A percentile compares a stretch with the other conserved stretches of the same genome.
Evolutionary conservation across 1,140 invertebrate species (phyloP).

Genomic region (Pomacea maculata): DNA sequence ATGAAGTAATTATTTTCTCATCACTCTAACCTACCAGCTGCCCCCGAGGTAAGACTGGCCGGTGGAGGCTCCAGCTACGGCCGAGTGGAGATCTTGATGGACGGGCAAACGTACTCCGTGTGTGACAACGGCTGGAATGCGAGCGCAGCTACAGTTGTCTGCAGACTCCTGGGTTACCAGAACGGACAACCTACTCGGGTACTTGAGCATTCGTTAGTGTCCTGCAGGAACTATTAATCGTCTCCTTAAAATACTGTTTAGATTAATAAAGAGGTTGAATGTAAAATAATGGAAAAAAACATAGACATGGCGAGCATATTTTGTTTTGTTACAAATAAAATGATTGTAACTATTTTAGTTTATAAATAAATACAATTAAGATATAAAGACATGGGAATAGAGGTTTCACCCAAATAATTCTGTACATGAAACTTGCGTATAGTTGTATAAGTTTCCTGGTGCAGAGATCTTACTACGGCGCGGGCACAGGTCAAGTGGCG

Average conservation of each 20-base stretch:
- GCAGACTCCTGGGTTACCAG: conserved; percentile 31
- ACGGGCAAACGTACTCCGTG: conserved; percentile 45
- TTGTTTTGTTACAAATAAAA: background rate
- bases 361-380: background rate
- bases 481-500: conserved; percentile 44
- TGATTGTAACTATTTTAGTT: background rate
- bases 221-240: no score
- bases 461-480: conserved; percentile 42
- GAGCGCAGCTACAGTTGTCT: conserved; percentile 39
- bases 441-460: background rate
- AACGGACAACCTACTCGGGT: conserved; percentile 23
- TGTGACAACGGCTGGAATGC: conserved; percentile 49
- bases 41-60: conserved; percentile 31
- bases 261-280: no score
- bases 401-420: no score
- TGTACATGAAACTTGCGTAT: no score
- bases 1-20: background rate
- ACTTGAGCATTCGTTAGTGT: background rate
- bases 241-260: no score
- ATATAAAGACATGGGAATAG: no score
- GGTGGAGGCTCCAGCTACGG: conserved; percentile 45
- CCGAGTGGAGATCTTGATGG: conserved; percentile 47
- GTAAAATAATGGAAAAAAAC: no score
- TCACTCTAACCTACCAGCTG: conserved; percentile 9
- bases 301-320: background rate